Evolutionary conservation across 1,140 invertebrate species (phyloP).

Genomic region (Mizuhopecten yessoensis): DNA sequence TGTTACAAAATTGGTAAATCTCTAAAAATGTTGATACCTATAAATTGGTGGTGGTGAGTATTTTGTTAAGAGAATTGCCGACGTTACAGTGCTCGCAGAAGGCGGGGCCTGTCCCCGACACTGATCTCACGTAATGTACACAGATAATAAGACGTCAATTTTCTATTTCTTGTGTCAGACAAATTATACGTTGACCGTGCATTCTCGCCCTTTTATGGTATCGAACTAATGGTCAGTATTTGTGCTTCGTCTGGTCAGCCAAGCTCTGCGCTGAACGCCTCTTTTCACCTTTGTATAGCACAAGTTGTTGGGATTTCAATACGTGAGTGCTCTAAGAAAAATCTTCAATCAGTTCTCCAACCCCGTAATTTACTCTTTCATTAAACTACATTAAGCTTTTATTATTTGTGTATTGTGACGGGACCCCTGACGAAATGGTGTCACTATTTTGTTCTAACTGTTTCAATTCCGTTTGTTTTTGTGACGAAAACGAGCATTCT

Average conservation of each 20-base stretch:
- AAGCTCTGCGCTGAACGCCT: conserved; percentile 17
- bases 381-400: neutral
- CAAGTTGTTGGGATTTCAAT: neutral
- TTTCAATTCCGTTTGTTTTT: too few relatives aligned
- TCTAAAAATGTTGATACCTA: neutral
- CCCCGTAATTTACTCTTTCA: neutral
- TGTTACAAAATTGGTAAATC: too few relatives aligned
- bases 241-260: neutral
- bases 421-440: neutral
- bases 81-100: neutral
- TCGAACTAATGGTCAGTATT: neutral
- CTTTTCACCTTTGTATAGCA: neutral
- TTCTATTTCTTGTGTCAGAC: neutral
- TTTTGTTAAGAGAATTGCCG: neutral
- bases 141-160: neutral
- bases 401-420: neutral
- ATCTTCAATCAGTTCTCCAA: neutral
- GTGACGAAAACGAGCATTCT: too few relatives aligned
- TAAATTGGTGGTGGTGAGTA: neutral
- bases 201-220: neutral
- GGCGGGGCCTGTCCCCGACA: neutral
- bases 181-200: neutral
- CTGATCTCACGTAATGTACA: neutral
- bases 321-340: neutral
- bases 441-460: too few relatives aligned